Base-by-base conservation (phyloP, 2,888 invertebrate genomes). In the Anthophora plumipes region DNA sequence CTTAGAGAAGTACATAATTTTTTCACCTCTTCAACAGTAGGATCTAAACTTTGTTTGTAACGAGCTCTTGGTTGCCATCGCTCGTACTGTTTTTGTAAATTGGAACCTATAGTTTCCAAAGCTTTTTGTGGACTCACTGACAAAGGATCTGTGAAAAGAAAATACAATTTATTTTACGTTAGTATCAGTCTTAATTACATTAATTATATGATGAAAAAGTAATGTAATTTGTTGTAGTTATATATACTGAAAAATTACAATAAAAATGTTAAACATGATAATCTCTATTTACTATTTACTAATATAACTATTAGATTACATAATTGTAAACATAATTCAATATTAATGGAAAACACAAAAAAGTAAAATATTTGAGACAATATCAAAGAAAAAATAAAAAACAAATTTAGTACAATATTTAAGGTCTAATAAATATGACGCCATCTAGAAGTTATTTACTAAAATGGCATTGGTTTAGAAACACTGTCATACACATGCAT, bases 11-110 rank as follows among this genome's bases (percentile, higher is more conserved):
- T 97, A 92, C 99, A 99, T 31, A 99, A 94, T 93, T 99, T 99
- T 93, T 99, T 99, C 0, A 99, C 98, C 94, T 99, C 99, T 52
- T 99, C 99, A 3, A 98, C 97, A 3, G 99, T 99, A 9, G 99
- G 99, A 94, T 99, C 99, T 70, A 99, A 95, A 59, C 98, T 97
- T 93, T 98, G 98, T 94, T 99, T 99, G 94, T 99, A 99, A 8
- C 99, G 95, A 0, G 99, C 99, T 63, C 99, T 95, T 9, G 99
- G 99, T 93, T 99, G 99, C 99, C 99, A 99, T 79, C 99, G 95
- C 94, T 99, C 99, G 92, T 99, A 99, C 92, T 99, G 99, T 90
- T 97, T 96, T 94, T 99, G 99, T 74, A 99, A 95, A 91, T 96
- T 97, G 59, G 96, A 95, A 0, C 99, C 99, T 80, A 99, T 98